Evolutionary conservation across 2,113 vertebrate species (phyloP).

Genomic region (Glaucomys volans): DNA sequence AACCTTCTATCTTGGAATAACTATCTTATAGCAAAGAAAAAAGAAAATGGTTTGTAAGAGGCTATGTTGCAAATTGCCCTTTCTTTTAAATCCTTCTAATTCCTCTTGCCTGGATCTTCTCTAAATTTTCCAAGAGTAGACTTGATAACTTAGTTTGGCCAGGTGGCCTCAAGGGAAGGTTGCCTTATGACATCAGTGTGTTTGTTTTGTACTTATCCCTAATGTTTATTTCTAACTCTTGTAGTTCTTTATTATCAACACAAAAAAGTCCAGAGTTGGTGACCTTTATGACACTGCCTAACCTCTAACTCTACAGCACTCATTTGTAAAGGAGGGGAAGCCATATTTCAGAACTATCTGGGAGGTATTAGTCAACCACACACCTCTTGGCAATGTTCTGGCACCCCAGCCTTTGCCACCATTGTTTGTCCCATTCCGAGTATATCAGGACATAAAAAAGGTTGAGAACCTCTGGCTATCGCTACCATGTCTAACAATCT

Average conservation of each 20-base stretch:
- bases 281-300: neutral
- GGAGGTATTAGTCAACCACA: neutral
- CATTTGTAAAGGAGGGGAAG: neutral
- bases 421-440: neutral
- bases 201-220: neutral
- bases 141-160: neutral
- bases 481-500: too few relatives aligned
- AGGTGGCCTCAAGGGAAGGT: neutral
- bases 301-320: neutral
- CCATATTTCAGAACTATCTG: neutral
- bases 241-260: neutral
- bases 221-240: neutral
- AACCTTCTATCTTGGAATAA: neutral
- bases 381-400: neutral
- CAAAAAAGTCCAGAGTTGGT: neutral
- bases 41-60: neutral
- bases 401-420: neutral
- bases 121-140: neutral
- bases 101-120: neutral
- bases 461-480: too few relatives aligned
- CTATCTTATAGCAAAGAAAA: neutral
- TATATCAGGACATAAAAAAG: neutral
- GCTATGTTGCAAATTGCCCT: neutral
- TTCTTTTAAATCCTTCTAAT: neutral
- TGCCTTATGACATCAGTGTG: neutral